phyloP scores from a whole-genome alignment of 2,888 invertebrate genomes.

The Drosophila incognita region DNA sequence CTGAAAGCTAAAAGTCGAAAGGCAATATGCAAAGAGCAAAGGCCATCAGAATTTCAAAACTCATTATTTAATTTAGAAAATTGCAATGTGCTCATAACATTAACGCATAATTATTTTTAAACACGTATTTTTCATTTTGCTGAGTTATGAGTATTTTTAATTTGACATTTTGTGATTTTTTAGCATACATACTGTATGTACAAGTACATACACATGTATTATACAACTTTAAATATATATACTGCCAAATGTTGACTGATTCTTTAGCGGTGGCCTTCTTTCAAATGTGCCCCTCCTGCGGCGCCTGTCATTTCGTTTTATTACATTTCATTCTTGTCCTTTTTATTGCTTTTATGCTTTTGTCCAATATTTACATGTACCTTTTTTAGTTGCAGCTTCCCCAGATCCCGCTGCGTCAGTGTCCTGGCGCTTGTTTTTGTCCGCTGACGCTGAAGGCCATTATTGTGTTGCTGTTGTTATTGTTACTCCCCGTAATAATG shows the following conservation, averaged over 20 bases:
- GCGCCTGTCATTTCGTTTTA: conserved; percentile 74
- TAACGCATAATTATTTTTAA: conserved; percentile 17
- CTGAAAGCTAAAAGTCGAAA: conserved; percentile 7
- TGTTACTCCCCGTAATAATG: conserved; percentile 51
- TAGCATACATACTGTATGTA: background rate
- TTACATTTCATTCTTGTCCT: conserved; percentile 72
- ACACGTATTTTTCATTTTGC: conserved; percentile 1
- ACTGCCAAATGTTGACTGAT: conserved; percentile 14
- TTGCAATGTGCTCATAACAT: conserved; percentile 37
- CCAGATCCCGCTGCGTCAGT: conserved; percentile 43
- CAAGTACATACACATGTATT: background rate
- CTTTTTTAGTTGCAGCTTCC: conserved; percentile 38
- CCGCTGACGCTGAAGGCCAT: conserved; percentile 3
- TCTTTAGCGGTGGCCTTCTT: conserved; percentile 17
- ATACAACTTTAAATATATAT: background rate
- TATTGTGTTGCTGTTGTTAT: conserved; percentile 33
- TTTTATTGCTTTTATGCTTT: conserved; percentile 62
- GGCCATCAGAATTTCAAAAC: conserved; percentile 56
- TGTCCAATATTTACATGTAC: conserved; percentile 73
- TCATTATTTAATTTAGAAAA: conserved; percentile 72
- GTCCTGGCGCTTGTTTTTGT: conserved; percentile 31
- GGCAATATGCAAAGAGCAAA: conserved; percentile 16
- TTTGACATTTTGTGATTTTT: conserved; percentile 45
- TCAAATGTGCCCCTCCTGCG: conserved; percentile 36
- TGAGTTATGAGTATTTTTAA: conserved; percentile 49